These are phyloP conservation scores for Tursiops truncatus DNA, from an alignment of 2,113 vertebrate genomes.

Conservation along the genomic window DNA sequence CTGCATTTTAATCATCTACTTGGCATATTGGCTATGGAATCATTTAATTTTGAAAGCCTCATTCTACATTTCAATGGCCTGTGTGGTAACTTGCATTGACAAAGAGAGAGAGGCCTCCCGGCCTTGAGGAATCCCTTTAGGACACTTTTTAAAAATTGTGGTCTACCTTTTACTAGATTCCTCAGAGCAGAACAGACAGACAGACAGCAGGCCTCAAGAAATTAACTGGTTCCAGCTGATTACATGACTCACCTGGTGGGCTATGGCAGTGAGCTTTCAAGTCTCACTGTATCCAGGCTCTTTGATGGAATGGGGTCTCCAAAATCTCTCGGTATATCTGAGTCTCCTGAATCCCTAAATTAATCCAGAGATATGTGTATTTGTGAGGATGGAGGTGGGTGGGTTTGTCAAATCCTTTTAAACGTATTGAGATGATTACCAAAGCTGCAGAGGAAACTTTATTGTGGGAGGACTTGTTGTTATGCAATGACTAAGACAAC, in stretches of 20 bases:
- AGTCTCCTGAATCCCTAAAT: not conserved
- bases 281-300: not conserved
- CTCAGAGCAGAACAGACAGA: conserved; percentile 8
- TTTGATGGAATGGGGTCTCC: not conserved
- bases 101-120: conserved; percentile 50
- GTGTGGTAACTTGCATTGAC: conserved; percentile 36
- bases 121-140: conserved; percentile 43
- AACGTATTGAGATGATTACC: not conserved
- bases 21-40: conserved; percentile 62
- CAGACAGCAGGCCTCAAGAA: not conserved
- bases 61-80: conserved; percentile 60
- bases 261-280: not conserved
- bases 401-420: not conserved
- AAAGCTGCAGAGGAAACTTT: not conserved
- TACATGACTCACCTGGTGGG: not conserved
- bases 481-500: not conserved
- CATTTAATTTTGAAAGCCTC: conserved; percentile 57
- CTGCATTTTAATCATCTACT: conserved; percentile 66
- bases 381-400: not conserved
- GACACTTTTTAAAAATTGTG: not conserved
- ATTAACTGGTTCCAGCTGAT: not conserved
- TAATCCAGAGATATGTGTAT: not conserved
- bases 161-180: not conserved
- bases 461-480: not conserved
- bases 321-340: not conserved